Conservation (phyloP, 2,113 vertebrate genomes). For the Ceratotherium simum region DNA sequence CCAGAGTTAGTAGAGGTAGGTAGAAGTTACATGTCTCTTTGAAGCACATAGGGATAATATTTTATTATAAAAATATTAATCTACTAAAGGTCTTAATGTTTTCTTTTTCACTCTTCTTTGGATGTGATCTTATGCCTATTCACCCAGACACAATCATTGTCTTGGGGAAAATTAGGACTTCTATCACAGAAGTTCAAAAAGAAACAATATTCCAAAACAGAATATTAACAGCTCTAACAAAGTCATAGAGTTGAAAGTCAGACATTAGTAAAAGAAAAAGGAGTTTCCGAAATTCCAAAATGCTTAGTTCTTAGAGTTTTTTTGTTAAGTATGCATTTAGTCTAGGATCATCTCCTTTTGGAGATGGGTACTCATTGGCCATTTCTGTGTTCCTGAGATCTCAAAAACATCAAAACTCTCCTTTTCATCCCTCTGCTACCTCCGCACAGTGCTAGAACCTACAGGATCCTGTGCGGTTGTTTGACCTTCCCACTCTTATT, state of each 20-base stretch:
- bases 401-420: neutral
- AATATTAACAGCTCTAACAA: neutral
- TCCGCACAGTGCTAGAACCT: neutral
- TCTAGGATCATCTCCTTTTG: neutral
- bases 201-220: neutral
- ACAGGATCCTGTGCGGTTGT: neutral
- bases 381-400: neutral
- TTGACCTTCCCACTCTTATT: too few species aligned
- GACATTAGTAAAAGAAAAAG: neutral
- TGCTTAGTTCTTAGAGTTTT: neutral
- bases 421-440: neutral
- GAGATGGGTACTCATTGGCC: neutral
- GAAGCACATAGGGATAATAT: neutral
- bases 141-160: neutral
- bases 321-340: neutral
- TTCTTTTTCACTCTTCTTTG: neutral
- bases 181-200: neutral
- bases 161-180: neutral
- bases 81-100: neutral
- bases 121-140: neutral
- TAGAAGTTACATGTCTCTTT: neutral
- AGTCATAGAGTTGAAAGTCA: neutral
- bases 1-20: neutral
- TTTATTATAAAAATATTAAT: neutral
- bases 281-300: neutral